Evolutionary conservation across 1,140 invertebrate species (phyloP), one percentile per base, ranked within the genome.

Genomic region (Hermatobates lingyangjiaoensis): DNA sequence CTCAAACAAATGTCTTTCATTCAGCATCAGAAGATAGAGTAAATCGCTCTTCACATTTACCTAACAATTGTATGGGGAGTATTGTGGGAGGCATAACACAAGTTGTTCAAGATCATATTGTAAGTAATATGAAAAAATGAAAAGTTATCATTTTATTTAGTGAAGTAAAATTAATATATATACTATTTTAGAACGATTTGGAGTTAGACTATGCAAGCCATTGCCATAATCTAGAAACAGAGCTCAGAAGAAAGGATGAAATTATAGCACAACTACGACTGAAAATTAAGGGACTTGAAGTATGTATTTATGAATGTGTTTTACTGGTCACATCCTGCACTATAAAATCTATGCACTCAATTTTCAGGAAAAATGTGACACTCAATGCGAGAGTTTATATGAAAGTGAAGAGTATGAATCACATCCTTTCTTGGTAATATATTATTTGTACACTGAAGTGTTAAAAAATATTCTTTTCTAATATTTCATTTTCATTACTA

Each of bases 1-100:
- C n/a, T n/a, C n/a, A n/a, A n/a, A n/a, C n/a, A n/a, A n/a, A 58
- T 34, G 56, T 56, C 46, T 56, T 56, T 26, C 48, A 50, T 7
- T 34, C 56, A 25, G 48, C 48, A n/a, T 45, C 49, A 34, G 46
- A 54, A 26, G 30, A 56, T 2, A 30, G 51, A 18, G 27, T 48
- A 24, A 47, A 27, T 40, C 52, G 46, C 25, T 20, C 26, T 1
- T 60, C 54, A 30, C 59, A 45, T n/a, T n/a, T n/a, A 48, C 75
- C 83, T 57, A 80, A 84, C 58, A 80, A 84, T 63, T 83, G 79
- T 68, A 77, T 84, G 60, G 74, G 76, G 27, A 80, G 82, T 58
- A 73, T 87, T 30, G 66, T 87, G 27, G 63, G 74, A 53, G 81
- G 79, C 39, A 83, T 87, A 45, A 79, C 80, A 60, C 74, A 82